phyloP scores from a whole-genome alignment of 2,797 vertebrate genomes.

The Chromis chromis region DNA sequence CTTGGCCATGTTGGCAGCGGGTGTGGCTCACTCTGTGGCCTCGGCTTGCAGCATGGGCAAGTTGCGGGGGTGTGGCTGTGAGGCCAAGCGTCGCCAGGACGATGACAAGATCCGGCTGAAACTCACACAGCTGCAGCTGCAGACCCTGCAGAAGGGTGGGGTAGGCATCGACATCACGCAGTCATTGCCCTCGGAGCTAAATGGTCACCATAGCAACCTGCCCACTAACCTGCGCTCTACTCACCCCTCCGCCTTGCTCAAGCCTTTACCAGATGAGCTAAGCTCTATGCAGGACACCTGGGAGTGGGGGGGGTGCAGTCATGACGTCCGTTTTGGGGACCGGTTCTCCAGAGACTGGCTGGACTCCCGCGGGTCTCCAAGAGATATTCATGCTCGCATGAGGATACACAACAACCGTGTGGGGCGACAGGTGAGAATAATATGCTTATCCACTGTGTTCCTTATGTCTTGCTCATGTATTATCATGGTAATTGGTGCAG shows the following conservation, averaged over 20 bases:
- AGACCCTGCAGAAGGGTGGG: slow-evolving; percentile 89
- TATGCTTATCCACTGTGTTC: not conserved
- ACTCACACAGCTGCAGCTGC: slow-evolving; percentile 91
- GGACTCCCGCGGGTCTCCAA: slow-evolving; percentile 90
- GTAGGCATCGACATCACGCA: slow-evolving; percentile 68
- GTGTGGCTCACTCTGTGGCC: slow-evolving; percentile 93
- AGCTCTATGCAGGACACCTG: slow-evolving; percentile 90
- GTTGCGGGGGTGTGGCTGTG: slow-evolving; percentile 91
- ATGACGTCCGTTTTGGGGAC: slow-evolving; percentile 91
- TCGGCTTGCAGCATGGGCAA: slow-evolving; percentile 95
- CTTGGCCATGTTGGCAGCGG: slow-evolving; percentile 92
- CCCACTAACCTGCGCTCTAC: slow-evolving; percentile 79
- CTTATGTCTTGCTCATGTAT: not conserved
- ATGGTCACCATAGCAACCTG: slow-evolving; percentile 74
- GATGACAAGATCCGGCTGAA: slow-evolving; percentile 91
- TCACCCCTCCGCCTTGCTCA: slow-evolving; percentile 78
- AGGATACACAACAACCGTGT: slow-evolving; percentile 93
- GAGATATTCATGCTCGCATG: slow-evolving; percentile 94
- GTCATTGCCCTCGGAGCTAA: slow-evolving; percentile 77
- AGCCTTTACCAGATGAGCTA: slow-evolving; percentile 83
- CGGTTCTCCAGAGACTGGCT: slow-evolving; percentile 94
- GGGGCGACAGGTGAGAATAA: slow-evolving; percentile 89
- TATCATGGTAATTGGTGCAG: not conserved
- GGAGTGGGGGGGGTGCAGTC: slow-evolving; percentile 95
- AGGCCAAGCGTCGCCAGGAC: slow-evolving; percentile 88